These are phyloP conservation scores for Pantherophis alleghaniensis DNA, from an alignment of 2,797 vertebrate species.

Conservation along the genomic window DNA sequence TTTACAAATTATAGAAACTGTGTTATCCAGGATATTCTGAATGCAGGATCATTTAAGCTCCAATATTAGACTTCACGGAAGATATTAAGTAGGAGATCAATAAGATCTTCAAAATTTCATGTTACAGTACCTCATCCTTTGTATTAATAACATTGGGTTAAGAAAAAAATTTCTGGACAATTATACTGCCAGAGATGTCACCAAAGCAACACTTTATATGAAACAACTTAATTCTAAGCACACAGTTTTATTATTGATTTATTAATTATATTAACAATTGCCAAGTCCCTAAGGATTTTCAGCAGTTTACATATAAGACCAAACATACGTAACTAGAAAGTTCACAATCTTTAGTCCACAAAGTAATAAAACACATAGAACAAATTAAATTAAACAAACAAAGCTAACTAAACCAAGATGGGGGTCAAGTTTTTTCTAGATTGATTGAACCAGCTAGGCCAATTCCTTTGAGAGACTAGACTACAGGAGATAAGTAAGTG, in stretches of 20 bases:
- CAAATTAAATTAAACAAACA: background rate
- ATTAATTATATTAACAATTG: background rate
- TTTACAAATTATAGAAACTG: background rate
- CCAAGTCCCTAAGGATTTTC: background rate
- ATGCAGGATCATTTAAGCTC: background rate
- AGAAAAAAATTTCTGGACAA: background rate
- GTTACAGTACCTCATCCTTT: background rate
- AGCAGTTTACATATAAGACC: background rate
- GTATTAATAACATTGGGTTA: background rate
- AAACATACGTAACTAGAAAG: background rate
- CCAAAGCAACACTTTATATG: background rate
- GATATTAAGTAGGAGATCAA: background rate
- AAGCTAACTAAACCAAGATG: background rate
- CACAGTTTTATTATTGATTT: background rate
- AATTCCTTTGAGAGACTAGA: background rate
- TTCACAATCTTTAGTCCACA: background rate
- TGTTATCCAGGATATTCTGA: background rate
- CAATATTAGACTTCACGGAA: background rate
- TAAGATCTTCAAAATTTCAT: background rate
- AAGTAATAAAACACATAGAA: background rate
- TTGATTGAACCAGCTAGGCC: background rate
- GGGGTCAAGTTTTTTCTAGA: background rate
- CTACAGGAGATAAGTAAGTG: background rate
- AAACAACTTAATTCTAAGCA: background rate
- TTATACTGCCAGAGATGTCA: background rate